Evolutionary conservation across 2,113 vertebrate species (phyloP).

Genomic region (Cyanocitta stelleri): DNA sequence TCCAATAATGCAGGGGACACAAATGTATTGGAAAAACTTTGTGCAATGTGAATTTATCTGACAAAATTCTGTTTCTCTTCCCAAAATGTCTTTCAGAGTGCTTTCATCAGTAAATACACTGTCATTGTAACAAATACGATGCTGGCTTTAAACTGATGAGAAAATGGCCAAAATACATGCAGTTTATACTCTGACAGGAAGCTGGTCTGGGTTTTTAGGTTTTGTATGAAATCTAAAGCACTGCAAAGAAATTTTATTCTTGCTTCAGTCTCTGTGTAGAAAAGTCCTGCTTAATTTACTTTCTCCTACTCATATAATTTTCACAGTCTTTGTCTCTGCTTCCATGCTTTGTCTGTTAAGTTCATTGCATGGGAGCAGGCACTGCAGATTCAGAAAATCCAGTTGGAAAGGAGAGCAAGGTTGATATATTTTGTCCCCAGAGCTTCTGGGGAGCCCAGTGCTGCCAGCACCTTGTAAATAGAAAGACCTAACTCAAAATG

Average conservation of each 20-base stretch:
- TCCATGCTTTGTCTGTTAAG: not conserved
- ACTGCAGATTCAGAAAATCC: not conserved
- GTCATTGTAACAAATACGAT: not conserved
- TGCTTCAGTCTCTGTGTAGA: not conserved
- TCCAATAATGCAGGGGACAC: not conserved
- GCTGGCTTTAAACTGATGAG: not conserved
- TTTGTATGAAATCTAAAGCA: not conserved
- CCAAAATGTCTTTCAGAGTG: not conserved
- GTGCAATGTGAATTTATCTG: not conserved
- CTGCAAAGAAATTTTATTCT: not conserved
- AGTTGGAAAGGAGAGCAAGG: not conserved
- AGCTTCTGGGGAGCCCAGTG: not conserved
- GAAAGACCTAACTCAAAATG: not conserved
- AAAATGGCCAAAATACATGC: not conserved
- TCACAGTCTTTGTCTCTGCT: not conserved
- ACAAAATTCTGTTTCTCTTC: not conserved
- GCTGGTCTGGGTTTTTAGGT: not conserved
- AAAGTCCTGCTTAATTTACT: not conserved
- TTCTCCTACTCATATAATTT: not conserved
- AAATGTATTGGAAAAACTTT: not conserved
- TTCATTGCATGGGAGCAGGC: not conserved
- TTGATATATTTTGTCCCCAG: not conserved
- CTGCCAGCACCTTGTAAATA: not conserved
- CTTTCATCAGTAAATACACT: not conserved
- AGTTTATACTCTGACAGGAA: not conserved